A percentile compares a stretch with the other conserved stretches of the same genome.
Conservation (phyloP, 2,888 invertebrate species). For the Argynnis bischoffii region DNA sequence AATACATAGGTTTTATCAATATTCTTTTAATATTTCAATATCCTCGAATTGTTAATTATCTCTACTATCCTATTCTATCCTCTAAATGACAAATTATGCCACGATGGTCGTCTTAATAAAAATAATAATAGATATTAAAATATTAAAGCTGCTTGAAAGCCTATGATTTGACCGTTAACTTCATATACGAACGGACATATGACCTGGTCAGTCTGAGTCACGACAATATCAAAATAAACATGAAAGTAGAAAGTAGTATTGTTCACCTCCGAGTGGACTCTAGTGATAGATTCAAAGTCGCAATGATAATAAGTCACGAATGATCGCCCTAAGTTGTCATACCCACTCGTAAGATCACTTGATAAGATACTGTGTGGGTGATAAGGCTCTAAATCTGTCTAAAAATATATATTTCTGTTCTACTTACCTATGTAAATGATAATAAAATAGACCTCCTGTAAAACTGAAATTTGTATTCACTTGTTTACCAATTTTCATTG, state of each 20-base stretch:
- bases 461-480: constrained; percentile 7
- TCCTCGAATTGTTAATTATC: too few species aligned
- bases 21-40: too few species aligned
- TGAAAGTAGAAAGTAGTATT: constrained; percentile 72
- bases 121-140: neutral
- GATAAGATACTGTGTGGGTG: constrained; percentile 45
- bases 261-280: constrained; percentile 63
- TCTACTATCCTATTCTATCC: too few species aligned
- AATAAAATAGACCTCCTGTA: neutral
- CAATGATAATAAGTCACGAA: constrained; percentile 60
- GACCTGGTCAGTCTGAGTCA: constrained; percentile 60
- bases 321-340: constrained; percentile 60
- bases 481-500: neutral
- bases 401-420: constrained; percentile 16
- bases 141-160: constrained; percentile 7
- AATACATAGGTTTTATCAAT: too few species aligned
- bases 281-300: constrained; percentile 62
- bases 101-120: too few species aligned
- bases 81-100: too few species aligned
- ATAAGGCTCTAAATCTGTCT: constrained; percentile 34
- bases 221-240: constrained; percentile 44
- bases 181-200: constrained; percentile 39
- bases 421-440: constrained; percentile 7
- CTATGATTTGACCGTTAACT: constrained; percentile 24
- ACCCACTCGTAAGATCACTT: constrained; percentile 48